Evolutionary conservation across 1,140 invertebrate species (phyloP), one percentile per base, ranked within the genome.

Genomic region (Copidosoma floridanum): DNA sequence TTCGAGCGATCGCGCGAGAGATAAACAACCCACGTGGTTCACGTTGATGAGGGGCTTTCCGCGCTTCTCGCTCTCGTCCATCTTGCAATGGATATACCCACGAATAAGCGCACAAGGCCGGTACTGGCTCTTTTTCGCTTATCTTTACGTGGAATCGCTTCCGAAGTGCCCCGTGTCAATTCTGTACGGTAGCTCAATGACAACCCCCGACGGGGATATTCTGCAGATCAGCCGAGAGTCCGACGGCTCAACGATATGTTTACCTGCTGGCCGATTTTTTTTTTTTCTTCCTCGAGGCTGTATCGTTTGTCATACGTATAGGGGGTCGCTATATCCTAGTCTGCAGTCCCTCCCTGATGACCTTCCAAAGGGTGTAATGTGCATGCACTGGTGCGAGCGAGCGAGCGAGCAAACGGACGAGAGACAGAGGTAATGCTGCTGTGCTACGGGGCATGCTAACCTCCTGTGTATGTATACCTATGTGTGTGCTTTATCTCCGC

Each of bases 401-500:
- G 10, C n/a, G 3, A 20, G n/a, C 16, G 41, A 57, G 43, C 65
- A 56, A 41, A 56, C 53, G 65, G 64, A 57, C 63, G 64, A 38
- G 57, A 64, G 57, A 24, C 37, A 40, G 47, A 44, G 12, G 51
- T 58, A 48, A 24, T 35, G 44, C n/a, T n/a, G n/a, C n/a, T n/a
- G n/a, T n/a, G n/a, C n/a, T n/a, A n/a, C n/a, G n/a, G n/a, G n/a
- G n/a, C n/a, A n/a, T n/a, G n/a, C n/a, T n/a, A n/a, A n/a, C n/a
- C n/a, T n/a, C n/a, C n/a, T n/a, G n/a, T n/a, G n/a, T 37, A 26
- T 2, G 37, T 24, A 44, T 52, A 52, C 38, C 44, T 32, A 51
- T 48, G 41, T 73, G 73, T 70, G 74, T 74, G 73, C 70, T 74
- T 72, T 79, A 78, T 79, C 77, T 78, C 74, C 71, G 71, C 69